These are phyloP conservation scores for Drosophila testacea DNA, from an alignment of 2,888 invertebrate genomes.

Conservation along the genomic window DNA sequence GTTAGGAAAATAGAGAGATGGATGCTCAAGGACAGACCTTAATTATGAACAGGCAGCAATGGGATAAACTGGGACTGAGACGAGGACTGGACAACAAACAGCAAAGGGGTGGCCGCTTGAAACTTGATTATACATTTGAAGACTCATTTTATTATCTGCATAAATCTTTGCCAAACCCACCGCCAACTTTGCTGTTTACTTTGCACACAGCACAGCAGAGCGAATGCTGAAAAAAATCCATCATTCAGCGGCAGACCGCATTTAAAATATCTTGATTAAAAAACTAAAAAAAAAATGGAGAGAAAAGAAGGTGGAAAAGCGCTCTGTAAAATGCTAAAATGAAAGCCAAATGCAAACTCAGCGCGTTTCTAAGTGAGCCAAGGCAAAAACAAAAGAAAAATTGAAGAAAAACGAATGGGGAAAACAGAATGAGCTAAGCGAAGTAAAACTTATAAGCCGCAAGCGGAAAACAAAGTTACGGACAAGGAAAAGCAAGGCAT, in stretches of 20 bases:
- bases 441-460: slow-evolving; percentile 74
- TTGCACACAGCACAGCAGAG: slow-evolving; percentile 30
- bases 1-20: neutral
- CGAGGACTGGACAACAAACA: slow-evolving; percentile 16
- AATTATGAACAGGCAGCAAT: slow-evolving; percentile 55
- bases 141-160: slow-evolving; percentile 78
- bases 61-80: slow-evolving; percentile 14
- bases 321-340: slow-evolving; percentile 57
- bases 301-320: slow-evolving; percentile 39
- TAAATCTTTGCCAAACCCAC: slow-evolving; percentile 69
- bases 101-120: slow-evolving; percentile 32
- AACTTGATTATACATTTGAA: slow-evolving; percentile 76
- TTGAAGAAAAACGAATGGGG: slow-evolving; percentile 39
- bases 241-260: slow-evolving; percentile 74
- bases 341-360: slow-evolving; percentile 74
- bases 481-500: slow-evolving; percentile 27
- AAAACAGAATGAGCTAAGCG: slow-evolving; percentile 38
- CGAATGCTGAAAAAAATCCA: slow-evolving; percentile 52
- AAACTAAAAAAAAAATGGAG: slow-evolving; percentile 61
- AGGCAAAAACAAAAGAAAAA: slow-evolving; percentile 61
- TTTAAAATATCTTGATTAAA: slow-evolving; percentile 78
- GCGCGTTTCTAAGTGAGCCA: slow-evolving; percentile 68
- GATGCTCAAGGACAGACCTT: slow-evolving; percentile 61
- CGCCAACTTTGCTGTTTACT: slow-evolving; percentile 71
- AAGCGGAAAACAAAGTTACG: slow-evolving; percentile 67